These are phyloP conservation scores for Hofmannophila pseudospretella DNA, from an alignment of 2,888 invertebrate genomes.

Conservation along the genomic window DNA sequence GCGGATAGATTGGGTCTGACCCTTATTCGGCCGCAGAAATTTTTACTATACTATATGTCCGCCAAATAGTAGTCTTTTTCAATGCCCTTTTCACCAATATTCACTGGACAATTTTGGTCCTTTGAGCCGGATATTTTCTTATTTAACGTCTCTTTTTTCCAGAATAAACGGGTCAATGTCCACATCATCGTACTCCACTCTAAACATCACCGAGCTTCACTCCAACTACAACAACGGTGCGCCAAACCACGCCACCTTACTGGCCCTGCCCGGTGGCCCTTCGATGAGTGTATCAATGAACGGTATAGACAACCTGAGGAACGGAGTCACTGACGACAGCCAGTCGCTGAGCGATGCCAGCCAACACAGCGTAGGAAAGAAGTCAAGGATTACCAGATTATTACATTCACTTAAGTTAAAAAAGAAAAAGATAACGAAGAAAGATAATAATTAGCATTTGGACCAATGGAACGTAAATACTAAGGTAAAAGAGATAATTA, in stretches of 20 bases:
- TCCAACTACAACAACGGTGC: slow-evolving; percentile 13
- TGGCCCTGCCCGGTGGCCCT: slow-evolving; percentile 17
- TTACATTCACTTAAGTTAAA: slow-evolving; percentile 1
- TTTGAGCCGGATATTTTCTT: too few relatives aligned
- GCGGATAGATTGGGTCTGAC: too few relatives aligned
- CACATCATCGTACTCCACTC: slow-evolving; percentile 22
- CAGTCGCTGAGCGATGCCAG: slow-evolving; percentile 28
- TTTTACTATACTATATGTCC: too few relatives aligned
- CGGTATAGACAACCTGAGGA: slow-evolving; percentile 20
- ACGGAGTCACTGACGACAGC: slow-evolving; percentile 19
- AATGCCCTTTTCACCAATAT: too few relatives aligned
- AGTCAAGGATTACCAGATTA: not conserved
- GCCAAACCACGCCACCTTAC: not conserved
- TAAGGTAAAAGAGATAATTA: too few relatives aligned
- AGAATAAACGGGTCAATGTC: slow-evolving; percentile 15
- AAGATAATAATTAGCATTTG: not conserved
- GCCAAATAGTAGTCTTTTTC: too few relatives aligned
- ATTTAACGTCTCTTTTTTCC: too few relatives aligned
- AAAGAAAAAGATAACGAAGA: slow-evolving; percentile 4
- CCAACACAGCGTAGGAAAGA: slow-evolving; percentile 14
- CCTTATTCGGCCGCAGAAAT: too few relatives aligned
- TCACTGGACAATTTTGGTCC: too few relatives aligned
- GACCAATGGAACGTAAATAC: too few relatives aligned
- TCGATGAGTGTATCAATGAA: slow-evolving; percentile 24
- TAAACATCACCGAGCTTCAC: slow-evolving; percentile 34